A percentile compares a stretch with the other conserved stretches of the same genome.
Evolutionary conservation across 2,888 invertebrate genomes (phyloP).

Genomic region (Vanessa cardui): DNA sequence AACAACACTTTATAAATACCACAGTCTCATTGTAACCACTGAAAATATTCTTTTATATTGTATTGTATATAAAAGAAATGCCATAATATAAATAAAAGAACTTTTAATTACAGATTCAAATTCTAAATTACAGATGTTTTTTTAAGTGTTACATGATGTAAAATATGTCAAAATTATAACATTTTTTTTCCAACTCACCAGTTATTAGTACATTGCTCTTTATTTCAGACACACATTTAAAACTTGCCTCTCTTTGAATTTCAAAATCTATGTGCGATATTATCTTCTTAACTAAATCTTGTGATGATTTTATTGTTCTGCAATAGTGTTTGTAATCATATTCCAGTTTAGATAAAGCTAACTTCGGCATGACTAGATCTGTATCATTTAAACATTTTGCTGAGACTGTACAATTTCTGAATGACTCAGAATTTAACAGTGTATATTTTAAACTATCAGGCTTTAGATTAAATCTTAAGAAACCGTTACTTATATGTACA

Average conservation of each 20-base stretch:
- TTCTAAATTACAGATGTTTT: too few relatives aligned
- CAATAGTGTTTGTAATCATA: slow-evolving; percentile 73
- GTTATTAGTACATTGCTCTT: slow-evolving; percentile 74
- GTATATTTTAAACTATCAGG: slow-evolving; percentile 77
- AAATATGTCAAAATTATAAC: not conserved
- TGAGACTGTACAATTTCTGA: slow-evolving; percentile 75
- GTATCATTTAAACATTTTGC: slow-evolving; percentile 63
- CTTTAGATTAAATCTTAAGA: slow-evolving; percentile 68
- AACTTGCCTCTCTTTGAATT: slow-evolving; percentile 69
- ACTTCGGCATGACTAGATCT: slow-evolving; percentile 59
- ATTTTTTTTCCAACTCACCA: slow-evolving; percentile 55
- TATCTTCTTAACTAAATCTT: slow-evolving; percentile 64
- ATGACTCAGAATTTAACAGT: slow-evolving; percentile 76
- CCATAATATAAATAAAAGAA: too few relatives aligned
- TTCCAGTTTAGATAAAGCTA: slow-evolving; percentile 54
- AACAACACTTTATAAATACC: not conserved
- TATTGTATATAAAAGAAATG: too few relatives aligned
- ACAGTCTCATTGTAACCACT: too few relatives aligned
- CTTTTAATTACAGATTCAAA: too few relatives aligned
- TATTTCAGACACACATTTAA: slow-evolving; percentile 69
- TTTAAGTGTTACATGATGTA: too few relatives aligned
- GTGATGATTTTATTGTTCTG: slow-evolving; percentile 78
- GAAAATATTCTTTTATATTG: too few relatives aligned
- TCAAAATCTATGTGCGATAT: slow-evolving; percentile 68
- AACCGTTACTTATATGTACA: slow-evolving; percentile 60